Evolutionary conservation across 2,797 vertebrate species (phyloP), one percentile per base, ranked within the genome.

Genomic region (Thaleichthys pacificus): DNA sequence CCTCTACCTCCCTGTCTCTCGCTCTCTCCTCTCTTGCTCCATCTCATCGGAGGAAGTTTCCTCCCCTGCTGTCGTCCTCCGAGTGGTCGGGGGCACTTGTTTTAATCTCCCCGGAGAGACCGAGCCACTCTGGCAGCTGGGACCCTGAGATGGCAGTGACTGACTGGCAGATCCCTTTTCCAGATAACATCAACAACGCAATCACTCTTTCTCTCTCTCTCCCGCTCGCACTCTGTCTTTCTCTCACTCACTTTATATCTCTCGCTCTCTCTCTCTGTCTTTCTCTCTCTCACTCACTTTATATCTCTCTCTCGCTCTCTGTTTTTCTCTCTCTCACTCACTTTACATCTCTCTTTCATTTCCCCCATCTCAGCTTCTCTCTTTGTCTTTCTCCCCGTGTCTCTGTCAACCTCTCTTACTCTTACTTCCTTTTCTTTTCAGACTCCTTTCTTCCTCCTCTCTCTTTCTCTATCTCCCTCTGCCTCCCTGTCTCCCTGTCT

Each of bases 281-380:
- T 14, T 49, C 35, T 49, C 32, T 73, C 65, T 28, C 54, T 42
- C 21, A 7, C 30, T 26, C 51, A 12, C 17, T 17, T 14, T 3
- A 69, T 73, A 80, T 66, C 79, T 84, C 24, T 1, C 24, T 24
- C 24, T 24, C 24, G 24, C 24, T 24, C 24, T 24, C 24, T 1
- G 24, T 24, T 81, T 26, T 2, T n/a, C 65, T 28, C 35, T 57
- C 56, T 51, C 28, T 28, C 54, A 6, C 30, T 30, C 63, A 12
- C 17, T 17, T 14, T 6, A 68, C 28, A 19, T 14, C 4, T 15
- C 60, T 61, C 60, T 61, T 0, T 61, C 58, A 77, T 73, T 86
- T 77, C 85, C 80, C 32, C 32, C 32, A 35, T 35, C 32, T 35
- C 32, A 35, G 32, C 32, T 35, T 11, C 38, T 42, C 38, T 11